Base-by-base conservation (phyloP, 2,888 invertebrate species). In the Pheosia gnoma region DNA sequence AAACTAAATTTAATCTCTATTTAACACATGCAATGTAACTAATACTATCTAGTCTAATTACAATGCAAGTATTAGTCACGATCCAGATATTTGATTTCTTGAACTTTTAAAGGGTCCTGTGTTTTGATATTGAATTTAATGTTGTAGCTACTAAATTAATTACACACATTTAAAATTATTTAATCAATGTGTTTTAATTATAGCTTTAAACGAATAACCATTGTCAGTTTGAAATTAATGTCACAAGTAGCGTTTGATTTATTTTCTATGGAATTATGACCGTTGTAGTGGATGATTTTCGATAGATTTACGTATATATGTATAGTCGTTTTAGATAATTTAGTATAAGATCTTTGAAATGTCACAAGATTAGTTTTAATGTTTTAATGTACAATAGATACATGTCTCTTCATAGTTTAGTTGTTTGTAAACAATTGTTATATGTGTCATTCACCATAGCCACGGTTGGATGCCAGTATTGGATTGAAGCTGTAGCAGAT, bases 301-400 rank as follows among this genome's bases (percentile, higher is more conserved):
- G 38, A 47, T 68, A 58, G 59, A 55, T 59, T 7, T 56, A 41
- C 41, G 41, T 6, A 36, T 38, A 59, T 56, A 43, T 54, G 49
- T 59, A 58, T 62, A 2, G 58, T 56, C 63, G 63, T 72, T 59
- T 60, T 59, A 54, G 66, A 57, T 61, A 62, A 66, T 61, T 57
- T 63, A 72, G 25, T 58, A 57, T 59, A 60, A 41, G 45, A 61
- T 60, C 60, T 60, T 63, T 61, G 60, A 60, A n/a, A 64, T 58
- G 60, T 69, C 63, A 61, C 62, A 67, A 63, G 9, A 13, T 68
- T 62, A 62, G 58, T 72, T 43, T 51, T 49, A 62, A 62, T 62
- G 49, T 71, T 59, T 65, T 66, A n/a, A 60, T 59, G 55, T 49
- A 61, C 56, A 62, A 52, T 36, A 57, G 13, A 61, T 65, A 8